These are phyloP conservation scores for Vanessa tameamea DNA, from an alignment of 1,140 invertebrate genomes.

Conservation along the genomic window DNA sequence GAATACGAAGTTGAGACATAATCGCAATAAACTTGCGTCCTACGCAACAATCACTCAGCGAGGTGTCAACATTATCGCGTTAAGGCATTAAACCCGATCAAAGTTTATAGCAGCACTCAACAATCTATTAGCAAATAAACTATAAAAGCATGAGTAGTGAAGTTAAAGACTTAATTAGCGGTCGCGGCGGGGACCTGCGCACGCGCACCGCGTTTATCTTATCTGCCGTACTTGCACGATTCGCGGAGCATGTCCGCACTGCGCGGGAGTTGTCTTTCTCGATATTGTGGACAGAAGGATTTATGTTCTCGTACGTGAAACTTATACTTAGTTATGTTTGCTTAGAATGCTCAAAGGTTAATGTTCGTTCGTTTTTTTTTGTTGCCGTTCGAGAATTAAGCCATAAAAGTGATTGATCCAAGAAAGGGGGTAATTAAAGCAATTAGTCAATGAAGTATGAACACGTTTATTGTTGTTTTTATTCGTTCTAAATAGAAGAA, in stretches of 20 bases:
- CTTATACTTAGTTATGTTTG: constrained; percentile 37
- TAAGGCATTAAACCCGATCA: constrained; percentile 31
- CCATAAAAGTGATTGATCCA: constrained; percentile 6
- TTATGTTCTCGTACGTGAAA: constrained; percentile 54
- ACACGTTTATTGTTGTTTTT: background rate
- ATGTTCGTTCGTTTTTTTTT: constrained; percentile 27
- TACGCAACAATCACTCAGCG: constrained; percentile 36
- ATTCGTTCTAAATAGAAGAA: background rate
- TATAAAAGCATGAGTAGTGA: constrained; percentile 55
- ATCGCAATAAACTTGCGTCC: constrained; percentile 23
- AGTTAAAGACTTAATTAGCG: constrained; percentile 78
- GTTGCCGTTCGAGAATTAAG: background rate
- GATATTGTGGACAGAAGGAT: constrained; percentile 53
- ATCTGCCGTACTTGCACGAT: constrained; percentile 59
- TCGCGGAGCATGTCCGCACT: constrained; percentile 51
- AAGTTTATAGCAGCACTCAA: constrained; percentile 44
- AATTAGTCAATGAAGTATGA: background rate
- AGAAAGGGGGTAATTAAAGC: background rate
- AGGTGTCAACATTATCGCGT: constrained; percentile 34
- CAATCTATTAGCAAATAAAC: constrained; percentile 61
- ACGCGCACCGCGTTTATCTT: constrained; percentile 68
- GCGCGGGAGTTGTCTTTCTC: constrained; percentile 50
- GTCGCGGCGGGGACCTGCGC: constrained; percentile 59
- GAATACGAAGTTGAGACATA: constrained; percentile 8
- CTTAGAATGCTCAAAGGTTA: constrained; percentile 20